A percentile compares a stretch with the other conserved stretches of the same genome.
phyloP scores from a whole-genome alignment of 2,888 invertebrate species.

The Andrena dorsata region DNA sequence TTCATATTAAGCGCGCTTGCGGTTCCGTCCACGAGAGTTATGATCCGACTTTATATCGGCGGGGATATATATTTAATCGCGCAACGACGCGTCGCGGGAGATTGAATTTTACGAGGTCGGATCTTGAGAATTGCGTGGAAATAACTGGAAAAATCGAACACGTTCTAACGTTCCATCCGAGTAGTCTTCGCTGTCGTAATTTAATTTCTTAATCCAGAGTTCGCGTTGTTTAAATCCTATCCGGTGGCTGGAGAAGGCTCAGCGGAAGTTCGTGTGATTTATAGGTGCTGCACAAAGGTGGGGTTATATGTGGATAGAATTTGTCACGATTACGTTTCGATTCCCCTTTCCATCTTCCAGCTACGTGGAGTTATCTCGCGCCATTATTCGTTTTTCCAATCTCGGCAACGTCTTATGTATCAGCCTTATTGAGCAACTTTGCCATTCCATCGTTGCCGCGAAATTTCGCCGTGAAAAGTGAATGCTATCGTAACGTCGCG shows the following conservation, averaged over 20 bases:
- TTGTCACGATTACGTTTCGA: background rate
- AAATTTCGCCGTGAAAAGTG: background rate
- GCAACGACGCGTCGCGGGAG: background rate
- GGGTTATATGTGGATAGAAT: background rate
- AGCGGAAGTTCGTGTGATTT: background rate
- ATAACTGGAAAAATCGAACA: slow-evolving; percentile 13
- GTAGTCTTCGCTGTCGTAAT: background rate
- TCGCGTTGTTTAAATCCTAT: too few species aligned
- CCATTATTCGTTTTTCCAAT: background rate
- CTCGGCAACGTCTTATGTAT: too few species aligned
- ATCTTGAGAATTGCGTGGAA: slow-evolving; percentile 16
- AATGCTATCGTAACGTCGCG: background rate
- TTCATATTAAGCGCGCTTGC: slow-evolving; percentile 3
- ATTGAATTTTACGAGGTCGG: background rate
- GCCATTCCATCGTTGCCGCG: background rate
- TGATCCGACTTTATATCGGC: slow-evolving; percentile 20
- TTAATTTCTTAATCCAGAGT: background rate
- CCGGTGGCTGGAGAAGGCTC: background rate
- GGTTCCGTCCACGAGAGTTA: slow-evolving; percentile 11
- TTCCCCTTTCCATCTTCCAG: background rate
- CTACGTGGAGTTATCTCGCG: background rate
- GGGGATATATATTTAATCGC: slow-evolving; percentile 19
- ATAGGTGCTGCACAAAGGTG: background rate
- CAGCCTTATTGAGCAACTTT: too few species aligned
- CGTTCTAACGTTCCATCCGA: background rate